phyloP scores from a whole-genome alignment of 2,797 vertebrate species.

The Ctenochaetus hawaiiensis region DNA sequence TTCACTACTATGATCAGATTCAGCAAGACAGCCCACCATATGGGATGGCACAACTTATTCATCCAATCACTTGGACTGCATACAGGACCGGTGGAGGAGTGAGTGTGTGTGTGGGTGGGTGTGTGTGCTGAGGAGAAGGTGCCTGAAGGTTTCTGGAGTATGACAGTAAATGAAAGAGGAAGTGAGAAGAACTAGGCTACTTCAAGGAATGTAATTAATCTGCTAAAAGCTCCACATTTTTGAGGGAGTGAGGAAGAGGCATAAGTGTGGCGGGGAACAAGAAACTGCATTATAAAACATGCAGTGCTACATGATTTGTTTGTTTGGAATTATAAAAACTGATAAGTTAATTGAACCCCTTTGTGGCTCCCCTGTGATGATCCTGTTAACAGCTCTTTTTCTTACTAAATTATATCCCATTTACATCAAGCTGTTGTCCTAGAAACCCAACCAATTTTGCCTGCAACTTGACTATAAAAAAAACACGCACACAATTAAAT shows the following conservation, averaged over 20 bases:
- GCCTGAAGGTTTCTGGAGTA: conserved; percentile 66
- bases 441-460: conserved; percentile 31
- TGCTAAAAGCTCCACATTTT: conserved; percentile 24
- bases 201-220: conserved; percentile 56
- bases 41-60: conserved; percentile 87
- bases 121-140: conserved; percentile 35
- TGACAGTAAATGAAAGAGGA: conserved; percentile 72
- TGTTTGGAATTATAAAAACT: conserved; percentile 41
- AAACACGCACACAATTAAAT: conserved; percentile 36
- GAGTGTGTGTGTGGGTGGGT: conserved; percentile 39
- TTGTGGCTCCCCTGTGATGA: conserved; percentile 27
- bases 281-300: conserved; percentile 24
- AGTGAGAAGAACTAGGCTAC: conserved; percentile 49
- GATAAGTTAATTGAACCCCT: conserved; percentile 43
- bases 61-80: conserved; percentile 81
- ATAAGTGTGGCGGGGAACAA: conserved; percentile 13
- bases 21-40: conserved; percentile 85
- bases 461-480: conserved; percentile 20
- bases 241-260: conserved; percentile 32
- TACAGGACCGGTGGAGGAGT: conserved; percentile 72
- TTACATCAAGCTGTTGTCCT: conserved; percentile 44
- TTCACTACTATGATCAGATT: conserved; percentile 84
- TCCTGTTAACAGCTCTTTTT: conserved; percentile 34
- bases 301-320: conserved; percentile 18
- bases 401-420: conserved; percentile 38